These are phyloP conservation scores for Macrosiphum euphorbiae DNA, from an alignment of 2,888 invertebrate genomes.

Conservation along the genomic window DNA sequence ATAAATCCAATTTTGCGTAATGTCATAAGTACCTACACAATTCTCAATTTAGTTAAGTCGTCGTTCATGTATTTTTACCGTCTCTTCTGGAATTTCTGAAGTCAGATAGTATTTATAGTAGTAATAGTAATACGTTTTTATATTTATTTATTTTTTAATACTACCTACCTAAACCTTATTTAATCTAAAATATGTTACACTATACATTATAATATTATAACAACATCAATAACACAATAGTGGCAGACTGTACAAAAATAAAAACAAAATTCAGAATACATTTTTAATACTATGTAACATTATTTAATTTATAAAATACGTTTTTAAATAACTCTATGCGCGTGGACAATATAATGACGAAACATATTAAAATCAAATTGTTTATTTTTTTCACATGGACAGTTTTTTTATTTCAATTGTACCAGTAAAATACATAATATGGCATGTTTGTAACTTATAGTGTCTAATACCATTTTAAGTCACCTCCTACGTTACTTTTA, in stretches of 20 bases:
- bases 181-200: not conserved
- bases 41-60: not conserved
- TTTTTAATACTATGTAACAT: not conserved
- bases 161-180: not conserved
- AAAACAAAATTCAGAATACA: not conserved
- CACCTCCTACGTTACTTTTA: not conserved
- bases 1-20: not conserved
- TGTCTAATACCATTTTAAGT: not conserved
- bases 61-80: not conserved
- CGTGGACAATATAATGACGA: not conserved
- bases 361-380: not conserved
- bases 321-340: not conserved
- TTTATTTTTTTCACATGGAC: not conserved
- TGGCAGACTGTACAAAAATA: not conserved
- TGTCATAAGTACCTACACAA: not conserved
- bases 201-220: not conserved
- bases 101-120: not conserved
- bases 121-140: not conserved
- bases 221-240: not conserved
- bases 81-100: not conserved
- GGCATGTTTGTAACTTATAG: not conserved
- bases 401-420: not conserved
- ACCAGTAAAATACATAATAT: not conserved
- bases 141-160: not conserved
- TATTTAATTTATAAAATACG: not conserved